Base-by-base conservation (phyloP, 2,797 vertebrate species). In the Esox lucius region DNA sequence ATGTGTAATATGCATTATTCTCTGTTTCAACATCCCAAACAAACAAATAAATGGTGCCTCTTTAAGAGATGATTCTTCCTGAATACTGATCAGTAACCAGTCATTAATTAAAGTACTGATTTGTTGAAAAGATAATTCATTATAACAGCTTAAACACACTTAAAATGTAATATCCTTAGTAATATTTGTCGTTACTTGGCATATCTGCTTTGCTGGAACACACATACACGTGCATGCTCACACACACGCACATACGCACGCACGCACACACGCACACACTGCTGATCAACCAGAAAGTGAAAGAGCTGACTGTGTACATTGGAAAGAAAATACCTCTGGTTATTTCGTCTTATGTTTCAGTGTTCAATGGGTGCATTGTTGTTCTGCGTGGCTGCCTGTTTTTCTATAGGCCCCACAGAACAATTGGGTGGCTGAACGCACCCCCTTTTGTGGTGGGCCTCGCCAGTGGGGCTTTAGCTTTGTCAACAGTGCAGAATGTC, bases 381-480 rank as follows among this genome's bases (percentile, higher is more conserved):
- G 87, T 79, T 81, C 78, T 78, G 85, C 33, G 70, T 73, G 77
- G 90, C 89, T 73, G 86, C 89, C 90, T 89, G 84, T 91, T 93
- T 59, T 87, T 93, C 87, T 89, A 91, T 91, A 96, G 95, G 93
- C 92, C 81, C 90, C 90, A 87, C 72, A 87, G 92, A 88, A 96
- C 94, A 92, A 92, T 91, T 87, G 93, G 91, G 88, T 93, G 94
- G 88, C 91, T 95, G 81, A 85, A 93, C 92, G 89, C 93, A 94
- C 87, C 92, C 92, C 84, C 19, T 94, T 94, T 90, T 97, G 95
- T 94, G 88, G 91, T 91, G 91, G 92, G 85, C 92, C 93, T 84
- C 90, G 78, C 77, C 89, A 92, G 87, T 91, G 91, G 85, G 91
- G 89, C 81, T 96, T 93, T 91, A 90, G 94, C 88, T 94, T 95